Evolutionary conservation across 2,888 invertebrate genomes (phyloP).

Genomic region (Andrena dorsata): DNA sequence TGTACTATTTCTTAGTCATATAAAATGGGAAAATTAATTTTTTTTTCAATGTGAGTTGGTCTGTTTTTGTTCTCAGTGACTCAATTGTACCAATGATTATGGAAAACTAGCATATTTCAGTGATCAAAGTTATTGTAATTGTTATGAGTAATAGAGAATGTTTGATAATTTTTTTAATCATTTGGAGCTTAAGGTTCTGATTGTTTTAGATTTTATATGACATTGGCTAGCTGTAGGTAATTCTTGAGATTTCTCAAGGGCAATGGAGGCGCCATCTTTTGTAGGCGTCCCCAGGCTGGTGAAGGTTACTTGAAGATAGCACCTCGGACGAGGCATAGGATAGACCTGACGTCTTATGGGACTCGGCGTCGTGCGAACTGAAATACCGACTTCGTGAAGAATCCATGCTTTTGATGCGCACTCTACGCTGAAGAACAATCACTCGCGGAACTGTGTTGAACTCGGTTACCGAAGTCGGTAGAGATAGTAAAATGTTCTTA

Average conservation of each 20-base stretch:
- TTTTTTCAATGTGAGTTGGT: too few species aligned
- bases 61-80: too few species aligned
- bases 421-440: not conserved
- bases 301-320: conserved; percentile 18
- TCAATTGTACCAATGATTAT: too few species aligned
- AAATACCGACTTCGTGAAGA: conserved; percentile 3
- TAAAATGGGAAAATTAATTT: too few species aligned
- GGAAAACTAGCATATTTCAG: too few species aligned
- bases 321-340: conserved; percentile 29
- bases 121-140: too few species aligned
- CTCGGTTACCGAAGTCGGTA: not conserved
- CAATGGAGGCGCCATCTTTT: conserved; percentile 35
- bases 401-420: not conserved
- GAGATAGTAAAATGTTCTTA: not conserved
- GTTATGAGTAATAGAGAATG: not conserved
- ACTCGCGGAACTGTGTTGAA: not conserved
- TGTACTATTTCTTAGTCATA: too few species aligned
- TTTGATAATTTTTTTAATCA: not conserved
- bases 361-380: too few species aligned
- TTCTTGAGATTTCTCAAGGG: not conserved
- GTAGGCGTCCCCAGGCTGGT: conserved; percentile 1
- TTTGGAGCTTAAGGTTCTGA: not conserved
- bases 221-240: not conserved
- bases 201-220: not conserved
- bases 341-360: too few species aligned